Base-by-base conservation (phyloP, 2,797 vertebrate genomes). In the Pangasius larnaudii region DNA sequence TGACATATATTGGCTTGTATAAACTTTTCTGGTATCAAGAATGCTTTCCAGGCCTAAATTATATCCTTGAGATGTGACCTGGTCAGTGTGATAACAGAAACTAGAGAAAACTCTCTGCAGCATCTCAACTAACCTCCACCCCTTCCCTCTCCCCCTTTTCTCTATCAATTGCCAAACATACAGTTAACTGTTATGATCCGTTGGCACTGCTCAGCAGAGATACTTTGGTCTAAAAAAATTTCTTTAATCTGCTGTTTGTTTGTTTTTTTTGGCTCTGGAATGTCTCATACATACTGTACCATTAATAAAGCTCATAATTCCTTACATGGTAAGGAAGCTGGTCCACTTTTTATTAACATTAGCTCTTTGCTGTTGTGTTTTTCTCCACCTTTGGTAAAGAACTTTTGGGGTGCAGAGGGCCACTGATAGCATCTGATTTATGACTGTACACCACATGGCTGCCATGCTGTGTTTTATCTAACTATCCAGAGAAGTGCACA, bases 401-500 rank as follows among this genome's bases (percentile, higher is more conserved):
- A 82, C 39, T 75, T 75, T 69, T 72, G 2, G 53, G 72, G 46
- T 85, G 46, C 14, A 74, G 78, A 72, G 49, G 42, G 87, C 63
- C 42, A 58, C 56, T 88, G 85, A 87, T 79, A 87, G 27, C 71
- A 83, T 91, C 88, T 89, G 33, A 94, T 94, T 94, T 93, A 95
- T 79, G 75, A 90, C 84, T 87, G 19, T 59, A 90, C 78, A 58
- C 85, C 79, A 63, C 89, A 83, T 90, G 84, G 90, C 72, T 79
- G 92, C 87, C 85, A 69, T 80, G 51, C 75, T 87, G 85, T 58
- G 53, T 75, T 88, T 95, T 94, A 94, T 95, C 94, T 92, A 65
- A 88, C 84, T 58, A 89, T 92, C 93, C 94, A 93, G 90, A 95
- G 93, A 93, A 89, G 93, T 92, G 89, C 93, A 87, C 93, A 67